Percentiles rank a stretch among this genome's conserved stretches.
Evolutionary conservation across 2,797 vertebrate genomes (phyloP).

Genomic region (Sebastes trivittatus): DNA sequence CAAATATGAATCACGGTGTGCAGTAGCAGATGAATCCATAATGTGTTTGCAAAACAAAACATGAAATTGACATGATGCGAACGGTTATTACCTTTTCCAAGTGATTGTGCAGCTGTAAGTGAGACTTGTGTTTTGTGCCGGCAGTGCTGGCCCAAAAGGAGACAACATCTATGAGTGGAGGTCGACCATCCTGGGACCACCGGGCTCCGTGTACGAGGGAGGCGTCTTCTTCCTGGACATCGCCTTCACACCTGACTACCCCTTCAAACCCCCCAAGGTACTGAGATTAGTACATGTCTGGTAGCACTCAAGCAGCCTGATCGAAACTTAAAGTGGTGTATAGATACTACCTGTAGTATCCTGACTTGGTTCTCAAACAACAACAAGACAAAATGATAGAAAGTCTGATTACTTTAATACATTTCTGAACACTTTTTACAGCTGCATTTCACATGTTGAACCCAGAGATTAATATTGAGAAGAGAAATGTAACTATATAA

Average conservation of each 20-base stretch:
- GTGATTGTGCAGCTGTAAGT: neutral
- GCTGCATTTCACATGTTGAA: neutral
- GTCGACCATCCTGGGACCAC: conserved; percentile 95
- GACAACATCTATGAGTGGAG: conserved; percentile 98
- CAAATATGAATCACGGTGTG: neutral
- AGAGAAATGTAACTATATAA: neutral
- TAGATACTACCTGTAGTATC: neutral
- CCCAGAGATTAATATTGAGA: neutral
- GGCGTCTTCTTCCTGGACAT: conserved; percentile 97
- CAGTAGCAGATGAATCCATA: neutral
- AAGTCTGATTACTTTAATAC: neutral
- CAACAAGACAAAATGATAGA: neutral
- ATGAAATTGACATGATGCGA: neutral
- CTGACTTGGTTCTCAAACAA: neutral
- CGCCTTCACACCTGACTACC: conserved; percentile 95
- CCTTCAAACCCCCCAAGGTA: conserved; percentile 98
- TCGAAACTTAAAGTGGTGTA: neutral
- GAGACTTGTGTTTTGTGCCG: neutral
- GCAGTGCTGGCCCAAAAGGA: conserved; percentile 94
- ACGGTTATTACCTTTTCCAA: neutral
- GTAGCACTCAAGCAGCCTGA: neutral
- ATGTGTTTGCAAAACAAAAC: neutral
- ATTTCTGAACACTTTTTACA: neutral
- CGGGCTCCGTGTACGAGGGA: conserved; percentile 96
- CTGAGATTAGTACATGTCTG: neutral